Base-by-base conservation (phyloP, 2,888 invertebrate species). In the Neelides folsomi region DNA sequence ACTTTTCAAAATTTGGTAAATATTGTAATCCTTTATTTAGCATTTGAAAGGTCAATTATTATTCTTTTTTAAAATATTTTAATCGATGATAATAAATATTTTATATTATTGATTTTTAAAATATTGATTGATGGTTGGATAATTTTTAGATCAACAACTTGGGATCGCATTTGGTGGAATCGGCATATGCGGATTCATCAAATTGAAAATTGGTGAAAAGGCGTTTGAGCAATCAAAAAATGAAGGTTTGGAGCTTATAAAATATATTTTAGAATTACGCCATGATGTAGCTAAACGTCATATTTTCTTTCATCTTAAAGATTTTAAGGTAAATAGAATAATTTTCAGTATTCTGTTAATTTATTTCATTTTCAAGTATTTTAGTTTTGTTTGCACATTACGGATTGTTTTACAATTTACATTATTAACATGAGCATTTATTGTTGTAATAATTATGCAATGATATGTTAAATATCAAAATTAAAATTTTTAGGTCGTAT, bases 191-290 rank as follows among this genome's bases (percentile, higher is more conserved):
- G 46, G 37, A 3, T 59, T 55, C 15, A 19, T 59, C 6, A 53
- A 39, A 37, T 59, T 5, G 47, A 47, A 1, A 47, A 48, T 16
- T 42, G 34, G 39, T 8, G 36, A 39, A 7, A 57, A 56, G 36
- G 13, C 20, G 6, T 54, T 49, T 43, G 60, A 60, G 9, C 55
- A 55, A 51, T 39, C 45, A 1, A 63, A 59, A 35, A 50, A 55
- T 15, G 45, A 48, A 18, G 37, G 46, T 5, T 53, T 60, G 15
- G 12, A 54, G 1, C 39, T 62, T 0, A 55, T 63, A 16, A 47
- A 52, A 10, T 53, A 36, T 36, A 27, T 60, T 7, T n/a, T 59
- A 8, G 39, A 53, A 4, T 51, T 27, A 7, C 27, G 27, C 4
- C 27, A 41, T 51, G 34, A 50, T 12, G 20, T 8, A n/a, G 57